Evolutionary conservation across 2,888 invertebrate genomes (phyloP), one percentile per base, ranked within the genome.

Genomic region (Rotaria magnacalcarata): DNA sequence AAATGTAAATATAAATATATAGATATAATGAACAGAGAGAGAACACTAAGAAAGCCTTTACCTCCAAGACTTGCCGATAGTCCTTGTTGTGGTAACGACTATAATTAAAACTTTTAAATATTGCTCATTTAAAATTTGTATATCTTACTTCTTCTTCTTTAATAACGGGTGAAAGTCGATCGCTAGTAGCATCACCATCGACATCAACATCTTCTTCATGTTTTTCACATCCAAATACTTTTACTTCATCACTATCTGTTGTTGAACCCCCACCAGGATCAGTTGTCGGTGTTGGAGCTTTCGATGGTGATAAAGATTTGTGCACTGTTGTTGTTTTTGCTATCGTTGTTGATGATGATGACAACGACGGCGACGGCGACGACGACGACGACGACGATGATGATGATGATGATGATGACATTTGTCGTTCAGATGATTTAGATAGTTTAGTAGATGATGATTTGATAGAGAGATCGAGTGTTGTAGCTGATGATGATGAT

Each of bases 81-180:
- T 34, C 3, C 5, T 47, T 80, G 80, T 47, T 43, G 80, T 10
- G 80, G 47, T 47, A 47, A 47, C 14, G 80, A 80, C 80, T 43
- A 80, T 24, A 27, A 27, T 21, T 21, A 3, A 24, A 80, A 80
- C 11, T n/a, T 27, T 0, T 1, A 67, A 19, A 34, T 67, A 27
- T 34, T 34, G 34, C 2, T 16, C 14, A 34, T 10, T 11, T 67
- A 14, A 24, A 67, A 34, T 5, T 19, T 4, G 21, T 41, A 24
- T 24, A 19, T 80, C 24, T 47, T 80, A 47, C 80, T n/a, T 47
- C 47, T 80, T 80, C 80, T 47, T 80, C 80, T 80, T 80, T 80
- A n/a, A 80, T n/a, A n/a, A 80, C 80, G 10, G 80, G 80, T 47
- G 80, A 80, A n/a, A 80, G 47, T 80, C 80, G 80, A 80, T 80